Evolutionary conservation across 1,140 invertebrate species (phyloP), one percentile per base, ranked within the genome.

Genomic region (Tribolium madens): DNA sequence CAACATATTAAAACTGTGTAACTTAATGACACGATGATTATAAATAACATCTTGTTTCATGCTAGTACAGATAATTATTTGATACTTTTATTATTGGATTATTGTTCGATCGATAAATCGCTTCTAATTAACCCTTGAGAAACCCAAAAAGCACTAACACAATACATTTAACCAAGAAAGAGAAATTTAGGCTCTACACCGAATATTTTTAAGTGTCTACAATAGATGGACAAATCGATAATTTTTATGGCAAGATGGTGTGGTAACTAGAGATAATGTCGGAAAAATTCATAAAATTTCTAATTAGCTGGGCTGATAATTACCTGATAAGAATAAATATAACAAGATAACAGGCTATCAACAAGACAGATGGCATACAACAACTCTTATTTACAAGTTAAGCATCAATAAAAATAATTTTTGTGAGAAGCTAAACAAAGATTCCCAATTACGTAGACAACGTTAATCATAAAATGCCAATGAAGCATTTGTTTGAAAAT

Each of bases 1-100:
- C 57, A 64, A 64, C 57, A 64, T 64, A 64, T 64, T 64, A 64
- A 64, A 64, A 64, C 57, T 3, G n/a, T 64, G 57, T 64, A 12
- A 64, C 57, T 64, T 64, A 64, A 64, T 64, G 21, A 33, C 10
- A 21, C n/a, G n/a, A 1, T 64, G 26, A 64, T 64, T 64, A 64
- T 64, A 64, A 64, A 64, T 33, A 57, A 17, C 15, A 64, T 10
- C 9, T 1, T 33, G 57, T 36, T 64, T 64, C 18, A 57, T 57
- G 14, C 4, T 4, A n/a, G 17, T 9, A 18, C 14, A n/a, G 50
- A 52, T 52, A 52, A 14, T 17, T 52, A 52, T 52, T 52, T 7
- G 50, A 17, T 14, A 52, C 12, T 15, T 52, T 52, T 52, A 52
- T 7, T 13, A n/a, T 12, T 47, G 13, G 4, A 6, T 47, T 52